A percentile compares a stretch with the other conserved stretches of the same genome.
Conservation (phyloP, 92 coral and sea anemone species). For the Parazoanthus swiftii region DNA sequence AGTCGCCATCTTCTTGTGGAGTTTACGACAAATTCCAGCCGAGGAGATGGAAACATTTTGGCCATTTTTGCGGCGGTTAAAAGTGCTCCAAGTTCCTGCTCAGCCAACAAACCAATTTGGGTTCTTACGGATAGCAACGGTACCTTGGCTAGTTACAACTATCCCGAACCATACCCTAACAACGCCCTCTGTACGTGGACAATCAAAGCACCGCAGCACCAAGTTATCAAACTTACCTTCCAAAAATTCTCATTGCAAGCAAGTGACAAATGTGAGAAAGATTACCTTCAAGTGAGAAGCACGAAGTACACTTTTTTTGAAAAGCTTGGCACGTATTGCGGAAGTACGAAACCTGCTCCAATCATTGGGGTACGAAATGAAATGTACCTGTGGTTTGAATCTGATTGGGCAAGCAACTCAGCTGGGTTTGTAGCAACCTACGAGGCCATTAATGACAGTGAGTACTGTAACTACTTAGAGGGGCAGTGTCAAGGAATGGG, state of each 20-base stretch:
- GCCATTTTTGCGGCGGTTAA: slow-evolving; percentile 1
- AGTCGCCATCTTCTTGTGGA: slow-evolving; percentile 14
- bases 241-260: not conserved
- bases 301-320: not conserved
- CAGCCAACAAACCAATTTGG: not conserved
- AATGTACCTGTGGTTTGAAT: not conserved
- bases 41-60: not conserved
- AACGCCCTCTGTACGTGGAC: not conserved
- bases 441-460: slow-evolving; percentile 23
- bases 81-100: not conserved
- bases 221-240: slow-evolving; percentile 15
- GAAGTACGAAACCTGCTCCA: slow-evolving; percentile 3
- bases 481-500: not conserved
- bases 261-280: not conserved
- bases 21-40: not conserved
- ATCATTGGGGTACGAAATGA: slow-evolving; percentile 17
- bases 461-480: not conserved
- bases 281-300: slow-evolving; percentile 27
- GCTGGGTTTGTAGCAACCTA: slow-evolving; percentile 27
- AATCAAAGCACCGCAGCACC: slow-evolving; percentile 7
- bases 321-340: slow-evolving; percentile 31
- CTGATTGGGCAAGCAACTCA: slow-evolving; percentile 12
- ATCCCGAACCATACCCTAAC: slow-evolving; percentile 12
- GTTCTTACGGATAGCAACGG: slow-evolving; percentile 28
- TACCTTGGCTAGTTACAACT: slow-evolving; percentile 10